Conservation (phyloP, 2,113 vertebrate species). For the Hoplias malabaricus region DNA sequence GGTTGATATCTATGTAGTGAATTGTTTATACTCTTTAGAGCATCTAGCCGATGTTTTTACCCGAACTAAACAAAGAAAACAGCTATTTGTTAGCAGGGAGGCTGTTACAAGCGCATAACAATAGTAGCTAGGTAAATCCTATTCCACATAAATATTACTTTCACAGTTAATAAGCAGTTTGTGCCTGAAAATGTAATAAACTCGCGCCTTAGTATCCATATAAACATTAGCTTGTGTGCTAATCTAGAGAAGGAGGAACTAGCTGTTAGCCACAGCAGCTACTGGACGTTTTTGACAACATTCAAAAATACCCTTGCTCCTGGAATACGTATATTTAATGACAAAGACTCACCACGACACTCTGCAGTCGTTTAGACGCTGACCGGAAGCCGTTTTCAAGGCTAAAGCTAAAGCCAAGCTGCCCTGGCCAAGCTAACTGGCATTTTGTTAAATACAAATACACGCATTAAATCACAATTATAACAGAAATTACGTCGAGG, state of each 20-base stretch:
- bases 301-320: not conserved
- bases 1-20: no score
- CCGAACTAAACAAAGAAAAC: no score
- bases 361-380: not conserved
- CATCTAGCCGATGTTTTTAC: no score
- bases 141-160: no score
- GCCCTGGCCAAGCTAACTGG: not conserved
- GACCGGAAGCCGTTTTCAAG: not conserved
- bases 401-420: not conserved
- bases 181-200: not conserved
- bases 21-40: no score
- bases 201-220: no score
- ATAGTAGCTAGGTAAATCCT: no score
- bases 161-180: not conserved
- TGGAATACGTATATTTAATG: not conserved
- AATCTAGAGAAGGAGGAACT: no score
- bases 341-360: not conserved
- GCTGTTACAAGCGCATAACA: no score
- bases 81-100: no score
- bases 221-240: no score
- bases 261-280: not conserved
- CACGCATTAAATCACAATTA: not conserved
- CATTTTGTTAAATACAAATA: not conserved
- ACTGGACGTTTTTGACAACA: not conserved
- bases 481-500: not conserved